Base-by-base conservation (phyloP, 1,140 invertebrate genomes). In the Diorhabda sublineata region DNA sequence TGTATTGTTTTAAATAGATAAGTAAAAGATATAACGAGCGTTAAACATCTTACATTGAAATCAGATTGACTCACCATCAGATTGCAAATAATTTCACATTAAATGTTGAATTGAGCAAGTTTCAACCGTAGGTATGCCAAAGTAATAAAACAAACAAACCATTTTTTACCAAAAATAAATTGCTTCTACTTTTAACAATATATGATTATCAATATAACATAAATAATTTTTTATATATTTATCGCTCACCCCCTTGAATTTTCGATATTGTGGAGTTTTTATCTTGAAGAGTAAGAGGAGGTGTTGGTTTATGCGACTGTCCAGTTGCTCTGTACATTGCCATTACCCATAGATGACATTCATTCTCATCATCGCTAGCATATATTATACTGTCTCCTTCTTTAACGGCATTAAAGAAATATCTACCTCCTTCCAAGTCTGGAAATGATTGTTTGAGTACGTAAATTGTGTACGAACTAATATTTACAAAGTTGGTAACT, bases 291-390 rank as follows among this genome's bases (percentile, higher is more conserved):
- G 93, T 92, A 8, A 92, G 86, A 4, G 96, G 95, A 42, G 97
- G 96, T 6, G 96, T 95, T 2, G 98, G 98, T 81, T 99, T 99
- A 81, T 99, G 97, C 42, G 96, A 95, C 81, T 99, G 98, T 3
- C 98, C 98, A 2, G 98, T 99, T 4, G 98, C 98, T 73, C 98
- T 85, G 80, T 99, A 99, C 86, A 99, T 90, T 0, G 98, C 98
- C 91, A 96, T 96, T 5, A 99, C 97, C 98, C 98, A 99, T 63
- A 98, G 83, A 78, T 98, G 96, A 75, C 96, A 94, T 78, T 99
- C 98, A 79, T 96, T 97, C 83, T 99, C 97, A 83, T 99, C 98
- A 75, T 98, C 95, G 75, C 96, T 96, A 0, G 97, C 98, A 85
- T 94, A 98, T 11, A 97, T 88, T 59, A 99, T 93, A 72, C 94